phyloP scores from a whole-genome alignment of 1,140 invertebrate species.

The Cryptotermes secundus region DNA sequence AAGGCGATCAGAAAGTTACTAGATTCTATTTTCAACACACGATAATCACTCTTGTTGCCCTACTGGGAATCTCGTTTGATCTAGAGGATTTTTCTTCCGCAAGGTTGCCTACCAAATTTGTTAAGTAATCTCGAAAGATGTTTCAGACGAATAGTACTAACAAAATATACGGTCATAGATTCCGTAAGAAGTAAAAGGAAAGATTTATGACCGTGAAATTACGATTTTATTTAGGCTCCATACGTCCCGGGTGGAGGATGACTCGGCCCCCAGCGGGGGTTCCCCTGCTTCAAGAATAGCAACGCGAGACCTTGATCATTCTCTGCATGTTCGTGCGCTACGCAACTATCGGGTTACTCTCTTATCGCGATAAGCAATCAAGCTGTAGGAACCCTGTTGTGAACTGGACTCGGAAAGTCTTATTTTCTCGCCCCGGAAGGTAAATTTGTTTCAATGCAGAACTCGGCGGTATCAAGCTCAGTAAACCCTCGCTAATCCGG shows the following conservation, averaged over 20 bases:
- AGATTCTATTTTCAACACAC: too few relatives aligned
- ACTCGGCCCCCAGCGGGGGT: neutral
- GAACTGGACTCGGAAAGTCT: neutral
- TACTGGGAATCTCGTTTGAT: too few relatives aligned
- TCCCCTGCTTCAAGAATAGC: conserved; percentile 1
- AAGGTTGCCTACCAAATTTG: too few relatives aligned
- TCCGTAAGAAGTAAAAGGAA: too few relatives aligned
- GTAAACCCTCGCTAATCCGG: too few relatives aligned
- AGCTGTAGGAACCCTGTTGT: neutral
- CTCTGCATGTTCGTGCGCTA: neutral
- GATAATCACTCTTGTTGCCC: too few relatives aligned
- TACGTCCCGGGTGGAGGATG: neutral
- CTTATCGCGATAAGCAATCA: neutral
- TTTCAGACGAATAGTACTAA: too few relatives aligned
- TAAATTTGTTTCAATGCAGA: neutral
- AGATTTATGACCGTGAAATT: neutral
- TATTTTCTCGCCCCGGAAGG: neutral
- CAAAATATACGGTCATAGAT: too few relatives aligned
- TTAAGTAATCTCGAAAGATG: too few relatives aligned
- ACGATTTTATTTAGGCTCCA: neutral
- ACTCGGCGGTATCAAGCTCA: too few relatives aligned
- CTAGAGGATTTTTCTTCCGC: too few relatives aligned
- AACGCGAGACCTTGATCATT: neutral
- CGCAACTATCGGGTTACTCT: neutral
- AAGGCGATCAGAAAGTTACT: too few relatives aligned